Percentiles rank a stretch among this genome's conserved stretches.
These are phyloP conservation scores for Drosophila recens DNA, from an alignment of 2,888 invertebrate species.

Conservation along the genomic window DNA sequence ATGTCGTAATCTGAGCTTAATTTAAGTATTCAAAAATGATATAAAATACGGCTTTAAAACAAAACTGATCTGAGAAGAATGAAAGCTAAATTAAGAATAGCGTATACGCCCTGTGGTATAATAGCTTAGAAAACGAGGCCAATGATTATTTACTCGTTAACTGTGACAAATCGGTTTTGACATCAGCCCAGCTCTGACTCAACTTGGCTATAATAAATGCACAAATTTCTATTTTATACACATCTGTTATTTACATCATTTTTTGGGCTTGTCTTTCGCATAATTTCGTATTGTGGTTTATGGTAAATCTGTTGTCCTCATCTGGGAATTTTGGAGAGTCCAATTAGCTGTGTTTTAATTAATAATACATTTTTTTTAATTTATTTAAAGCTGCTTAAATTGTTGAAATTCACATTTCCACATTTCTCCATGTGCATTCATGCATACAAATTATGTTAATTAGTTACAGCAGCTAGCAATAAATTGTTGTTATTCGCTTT, in stretches of 20 bases:
- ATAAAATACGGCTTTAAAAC: slow-evolving; percentile 8
- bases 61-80: neutral
- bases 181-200: slow-evolving; percentile 54
- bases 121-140: slow-evolving; percentile 3
- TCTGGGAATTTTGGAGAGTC: slow-evolving; percentile 22
- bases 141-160: slow-evolving; percentile 19
- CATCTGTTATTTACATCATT: slow-evolving; percentile 23
- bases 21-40: slow-evolving; percentile 24
- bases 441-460: slow-evolving; percentile 74
- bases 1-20: slow-evolving; percentile 43
- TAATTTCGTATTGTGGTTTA: slow-evolving; percentile 16
- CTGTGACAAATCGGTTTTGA: slow-evolving; percentile 49
- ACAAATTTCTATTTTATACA: slow-evolving; percentile 50
- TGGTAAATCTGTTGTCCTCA: slow-evolving; percentile 22
- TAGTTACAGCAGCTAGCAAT: slow-evolving; percentile 63
- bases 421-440: slow-evolving; percentile 49
- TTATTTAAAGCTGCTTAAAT: slow-evolving; percentile 67
- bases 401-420: slow-evolving; percentile 26
- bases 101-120: neutral
- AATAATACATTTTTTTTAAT: slow-evolving; percentile 58
- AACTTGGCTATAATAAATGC: slow-evolving; percentile 23
- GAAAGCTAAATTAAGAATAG: neutral
- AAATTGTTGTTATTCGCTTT: slow-evolving; percentile 29
- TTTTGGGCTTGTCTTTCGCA: slow-evolving; percentile 52
- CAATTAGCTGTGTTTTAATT: slow-evolving; percentile 68